These are phyloP conservation scores for Sialia sialis DNA, from an alignment of 2,113 vertebrate species.

Conservation along the genomic window DNA sequence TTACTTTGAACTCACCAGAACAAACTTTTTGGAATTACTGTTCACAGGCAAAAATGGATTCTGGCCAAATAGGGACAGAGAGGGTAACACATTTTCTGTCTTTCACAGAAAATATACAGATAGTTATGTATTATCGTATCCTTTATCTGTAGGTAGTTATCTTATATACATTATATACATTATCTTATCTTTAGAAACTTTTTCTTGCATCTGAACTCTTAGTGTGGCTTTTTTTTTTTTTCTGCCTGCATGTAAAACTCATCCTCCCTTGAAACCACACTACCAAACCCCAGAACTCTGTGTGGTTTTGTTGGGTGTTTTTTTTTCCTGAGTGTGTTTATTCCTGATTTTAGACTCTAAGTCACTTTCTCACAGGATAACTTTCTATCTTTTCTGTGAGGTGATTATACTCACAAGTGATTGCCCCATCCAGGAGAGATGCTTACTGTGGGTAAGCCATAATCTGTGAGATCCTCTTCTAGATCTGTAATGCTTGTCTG, in stretches of 20 bases:
- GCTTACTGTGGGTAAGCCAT: not conserved
- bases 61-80: not conserved
- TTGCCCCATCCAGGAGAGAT: not conserved
- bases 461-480: not conserved
- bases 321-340: not conserved
- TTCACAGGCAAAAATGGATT: not conserved
- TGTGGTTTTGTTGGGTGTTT: not conserved
- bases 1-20: not conserved
- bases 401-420: accelerated
- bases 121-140: not conserved
- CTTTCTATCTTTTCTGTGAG: not conserved
- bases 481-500: not conserved
- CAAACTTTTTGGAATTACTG: not conserved
- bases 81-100: not conserved
- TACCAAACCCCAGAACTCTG: not conserved
- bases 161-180: no score
- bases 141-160: not conserved
- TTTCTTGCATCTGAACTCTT: not conserved
- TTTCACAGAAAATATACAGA: not conserved
- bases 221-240: not conserved
- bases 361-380: not conserved
- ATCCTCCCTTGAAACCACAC: not conserved
- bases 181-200: not conserved
- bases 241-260: not conserved
- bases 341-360: not conserved